These are phyloP conservation scores for Andrena bicolor DNA, from an alignment of 2,888 invertebrate genomes.

Conservation along the genomic window DNA sequence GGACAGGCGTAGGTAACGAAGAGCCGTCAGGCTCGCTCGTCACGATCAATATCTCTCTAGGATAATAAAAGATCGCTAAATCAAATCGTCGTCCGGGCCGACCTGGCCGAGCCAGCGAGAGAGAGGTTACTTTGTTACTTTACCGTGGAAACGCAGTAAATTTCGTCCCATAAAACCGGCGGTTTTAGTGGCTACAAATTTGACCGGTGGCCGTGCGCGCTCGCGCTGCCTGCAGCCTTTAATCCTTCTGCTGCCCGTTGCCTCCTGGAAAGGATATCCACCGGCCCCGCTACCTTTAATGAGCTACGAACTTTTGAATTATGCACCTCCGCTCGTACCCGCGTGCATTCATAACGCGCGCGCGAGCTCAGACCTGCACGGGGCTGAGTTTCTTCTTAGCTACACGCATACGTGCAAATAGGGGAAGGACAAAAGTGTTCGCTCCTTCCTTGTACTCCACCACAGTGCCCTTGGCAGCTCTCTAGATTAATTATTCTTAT, in stretches of 20 bases:
- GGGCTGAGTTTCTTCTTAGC: constrained; percentile 18
- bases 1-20: constrained; percentile 48
- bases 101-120: constrained; percentile 4
- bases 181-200: constrained; percentile 84
- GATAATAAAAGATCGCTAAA: constrained; percentile 78
- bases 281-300: constrained; percentile 78
- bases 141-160: constrained; percentile 82
- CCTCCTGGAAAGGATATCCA: constrained; percentile 65
- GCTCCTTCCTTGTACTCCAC: constrained; percentile 28
- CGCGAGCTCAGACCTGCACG: constrained; percentile 15
- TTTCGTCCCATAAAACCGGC: constrained; percentile 81
- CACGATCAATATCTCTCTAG: constrained; percentile 71
- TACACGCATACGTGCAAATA: neutral
- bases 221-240: constrained; percentile 64
- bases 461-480: neutral
- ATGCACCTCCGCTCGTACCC: constrained; percentile 74
- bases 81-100: constrained; percentile 69
- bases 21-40: constrained; percentile 31
- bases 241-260: constrained; percentile 71
- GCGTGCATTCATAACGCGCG: constrained; percentile 64
- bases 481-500: neutral
- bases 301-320: constrained; percentile 82
- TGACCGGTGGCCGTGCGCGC: constrained; percentile 73
- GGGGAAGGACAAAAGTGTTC: constrained; percentile 30
- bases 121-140: constrained; percentile 79